These are phyloP conservation scores for Eustalomyia histrio DNA, from an alignment of 2,888 invertebrate genomes.

Conservation along the genomic window DNA sequence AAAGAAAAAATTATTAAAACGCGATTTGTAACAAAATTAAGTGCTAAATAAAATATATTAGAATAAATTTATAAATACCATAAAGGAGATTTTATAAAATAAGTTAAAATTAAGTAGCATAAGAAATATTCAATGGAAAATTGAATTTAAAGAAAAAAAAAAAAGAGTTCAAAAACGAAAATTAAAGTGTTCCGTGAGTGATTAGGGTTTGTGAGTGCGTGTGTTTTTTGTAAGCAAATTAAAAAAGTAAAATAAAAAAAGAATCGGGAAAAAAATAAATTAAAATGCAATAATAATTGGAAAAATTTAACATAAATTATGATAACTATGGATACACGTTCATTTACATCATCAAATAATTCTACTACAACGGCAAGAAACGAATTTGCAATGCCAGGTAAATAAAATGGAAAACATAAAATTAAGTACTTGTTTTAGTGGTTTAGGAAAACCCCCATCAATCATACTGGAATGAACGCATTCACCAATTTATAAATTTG, in stretches of 20 bases:
- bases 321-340: constrained; percentile 79
- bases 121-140: constrained; percentile 28
- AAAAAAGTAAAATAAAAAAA: constrained; percentile 26
- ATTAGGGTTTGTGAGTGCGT: constrained; percentile 41
- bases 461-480: background rate
- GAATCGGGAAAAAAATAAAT: constrained; percentile 52
- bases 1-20: constrained; percentile 40
- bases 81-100: constrained; percentile 25
- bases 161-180: constrained; percentile 29
- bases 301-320: constrained; percentile 69
- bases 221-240: constrained; percentile 13
- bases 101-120: constrained; percentile 14
- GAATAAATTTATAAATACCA: constrained; percentile 8
- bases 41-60: constrained; percentile 46
- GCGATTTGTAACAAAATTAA: constrained; percentile 63
- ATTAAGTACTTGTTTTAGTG: background rate
- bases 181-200: constrained; percentile 31
- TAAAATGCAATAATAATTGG: constrained; percentile 55
- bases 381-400: constrained; percentile 79
- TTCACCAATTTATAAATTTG: background rate
- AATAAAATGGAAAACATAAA: constrained; percentile 45
- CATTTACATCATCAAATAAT: constrained; percentile 69
- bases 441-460: background rate
- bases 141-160: constrained; percentile 39
- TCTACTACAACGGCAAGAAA: constrained; percentile 71